Base-by-base conservation (phyloP, 2,797 vertebrate species). In the Labroides dimidiatus region DNA sequence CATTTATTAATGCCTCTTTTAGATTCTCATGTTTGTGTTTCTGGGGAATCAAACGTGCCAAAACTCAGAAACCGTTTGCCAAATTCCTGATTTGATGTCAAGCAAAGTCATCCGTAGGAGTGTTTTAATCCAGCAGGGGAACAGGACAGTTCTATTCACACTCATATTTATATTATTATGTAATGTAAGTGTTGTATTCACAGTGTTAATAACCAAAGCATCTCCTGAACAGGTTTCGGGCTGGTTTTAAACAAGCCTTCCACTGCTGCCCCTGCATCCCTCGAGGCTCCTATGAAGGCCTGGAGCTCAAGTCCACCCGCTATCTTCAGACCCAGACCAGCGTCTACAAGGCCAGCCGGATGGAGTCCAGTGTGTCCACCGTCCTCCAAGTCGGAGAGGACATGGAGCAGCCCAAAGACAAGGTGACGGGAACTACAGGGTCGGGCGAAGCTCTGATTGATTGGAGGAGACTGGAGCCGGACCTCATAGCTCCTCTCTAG, bases 221-320 rank as follows among this genome's bases (percentile, higher is more conserved):
- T 39, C 7, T 72, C 20, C 11, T 49, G 10, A 41, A 21, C 91
- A 99, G 97, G 91, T 99, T 99, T 84, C 97, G 98, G 0, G 90
- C 97, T 58, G 97, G 97, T 10, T 99, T 99, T 82, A 96, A 96
- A 84, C 96, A 95, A 1, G 98, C 94, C 0, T 98, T 99, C 87
- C 93, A 60, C 42, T 99, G 96, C 91, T 99, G 96, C 69, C 97
- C 96, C 0, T 97, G 96, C 0, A 48, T 99, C 73, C 93, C 91
- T 0, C 81, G 82, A 0, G 80, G 94, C 0, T 94, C 95, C 14
- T 97, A 96, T 0, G 95, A 99, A 86, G 97, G 96, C 1, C 93
- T 99, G 47, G 97, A 99, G 72, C 95, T 99, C 80, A 97, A 96
- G 88, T 97, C 97, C 10, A 94, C 95, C 0, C 94, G 95, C 1